Base-by-base conservation (phyloP, 2,888 invertebrate genomes). In the Eumerus sabulonum region DNA sequence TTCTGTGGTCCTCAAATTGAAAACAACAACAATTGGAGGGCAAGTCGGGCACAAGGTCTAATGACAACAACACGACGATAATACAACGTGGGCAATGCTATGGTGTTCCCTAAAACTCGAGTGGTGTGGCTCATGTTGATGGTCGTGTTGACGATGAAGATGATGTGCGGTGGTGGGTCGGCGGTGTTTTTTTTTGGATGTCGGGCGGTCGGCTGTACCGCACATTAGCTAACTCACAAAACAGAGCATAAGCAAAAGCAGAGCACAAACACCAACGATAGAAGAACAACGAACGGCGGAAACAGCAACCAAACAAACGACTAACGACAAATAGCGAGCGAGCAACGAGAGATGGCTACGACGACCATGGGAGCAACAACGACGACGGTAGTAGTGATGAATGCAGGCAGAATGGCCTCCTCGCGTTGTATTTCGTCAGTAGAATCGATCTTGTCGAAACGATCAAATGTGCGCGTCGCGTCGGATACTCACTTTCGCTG, bases 361-460 rank as follows among this genome's bases (percentile, higher is more conserved):
- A 40, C 40, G 40, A 40, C n/a, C 5, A n/a, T 7, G 40, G 12
- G 11, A 3, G 36, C 13, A 9, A 38, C 38, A 5, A 35, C 38
- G 19, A 44, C 14, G 54, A 38, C 14, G 44, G 13, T 19, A 13
- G 14, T 56, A 19, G 17, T 56, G n/a, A 67, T 54, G 63, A 66
- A 79, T 62, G 68, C 76, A 76, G 62, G 64, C 73, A 60, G 74
- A 79, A 79, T 70, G 74, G 79, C 74, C 68, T 59, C 68, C 62
- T 51, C 79, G 40, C 59, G 47, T 66, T 63, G 35, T 60, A 57
- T 59, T 57, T 63, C 79, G 79, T 87, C 85, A 87, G 86, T 87
- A 87, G 86, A 87, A 87, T 86, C 85, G 87, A 87, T 87, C 86
- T 87, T 86, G 87, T 87, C 86, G 87, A 84, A 84, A 84, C 83